Conservation (phyloP, 2,113 vertebrate genomes). For the Bos javanicus region DNA sequence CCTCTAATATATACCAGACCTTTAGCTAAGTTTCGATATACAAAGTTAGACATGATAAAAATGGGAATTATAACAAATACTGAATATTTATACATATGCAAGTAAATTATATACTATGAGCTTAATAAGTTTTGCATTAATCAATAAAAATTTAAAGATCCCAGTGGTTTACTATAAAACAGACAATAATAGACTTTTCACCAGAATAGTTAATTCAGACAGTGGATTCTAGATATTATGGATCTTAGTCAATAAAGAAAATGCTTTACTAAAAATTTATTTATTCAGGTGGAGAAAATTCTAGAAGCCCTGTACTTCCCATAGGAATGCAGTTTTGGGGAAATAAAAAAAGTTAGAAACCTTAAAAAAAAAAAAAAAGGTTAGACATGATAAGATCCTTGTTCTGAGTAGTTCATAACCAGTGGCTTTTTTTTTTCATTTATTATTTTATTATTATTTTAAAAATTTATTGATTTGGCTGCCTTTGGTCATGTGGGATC, state of each 20-base stretch:
- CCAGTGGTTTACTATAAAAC: background rate
- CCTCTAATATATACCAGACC: background rate
- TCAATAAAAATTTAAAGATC: background rate
- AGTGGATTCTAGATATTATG: background rate
- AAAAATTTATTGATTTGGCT: background rate
- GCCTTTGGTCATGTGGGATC: background rate
- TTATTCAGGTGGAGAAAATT: background rate
- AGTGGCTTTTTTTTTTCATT: background rate
- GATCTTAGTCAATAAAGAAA: background rate
- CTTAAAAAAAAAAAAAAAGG: background rate
- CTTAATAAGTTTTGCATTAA: background rate
- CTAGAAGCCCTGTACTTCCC: background rate
- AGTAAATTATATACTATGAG: background rate
- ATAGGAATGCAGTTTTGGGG: background rate
- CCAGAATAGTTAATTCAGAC: background rate
- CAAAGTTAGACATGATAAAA: background rate
- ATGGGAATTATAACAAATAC: background rate
- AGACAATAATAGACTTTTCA: background rate
- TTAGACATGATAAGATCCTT: background rate
- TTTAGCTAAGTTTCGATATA: background rate
- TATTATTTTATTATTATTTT: background rate
- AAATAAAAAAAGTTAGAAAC: background rate
- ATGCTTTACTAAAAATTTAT: background rate
- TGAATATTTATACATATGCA: background rate
- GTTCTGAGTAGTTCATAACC: background rate